These are phyloP conservation scores for Papilio aristodemus DNA, from an alignment of 1,140 invertebrate species.

Conservation along the genomic window DNA sequence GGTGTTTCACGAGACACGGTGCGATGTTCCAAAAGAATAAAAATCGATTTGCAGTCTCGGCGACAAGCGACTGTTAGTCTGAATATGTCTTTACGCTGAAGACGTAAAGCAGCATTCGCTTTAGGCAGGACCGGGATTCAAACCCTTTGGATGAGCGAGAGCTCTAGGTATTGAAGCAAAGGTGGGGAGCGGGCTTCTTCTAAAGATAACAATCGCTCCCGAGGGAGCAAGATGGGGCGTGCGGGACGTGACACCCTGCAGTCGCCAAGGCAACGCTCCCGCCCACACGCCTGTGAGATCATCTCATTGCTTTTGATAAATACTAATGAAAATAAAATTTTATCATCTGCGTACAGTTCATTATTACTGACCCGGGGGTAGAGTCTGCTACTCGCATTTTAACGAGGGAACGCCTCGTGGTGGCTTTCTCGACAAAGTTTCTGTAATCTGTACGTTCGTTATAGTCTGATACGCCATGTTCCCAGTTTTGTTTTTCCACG, in stretches of 20 bases:
- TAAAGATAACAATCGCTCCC: slow-evolving; percentile 71
- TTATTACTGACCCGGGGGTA: slow-evolving; percentile 67
- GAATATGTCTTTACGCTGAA: slow-evolving; percentile 33
- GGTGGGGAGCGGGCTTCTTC: slow-evolving; percentile 67
- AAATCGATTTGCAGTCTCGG: slow-evolving; percentile 41
- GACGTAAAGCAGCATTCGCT: slow-evolving; percentile 33
- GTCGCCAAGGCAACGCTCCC: slow-evolving; percentile 65
- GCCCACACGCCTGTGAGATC: slow-evolving; percentile 63
- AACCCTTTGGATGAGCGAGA: slow-evolving; percentile 71
- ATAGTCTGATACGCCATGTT: background rate
- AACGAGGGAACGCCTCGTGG: slow-evolving; percentile 50
- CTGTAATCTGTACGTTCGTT: background rate
- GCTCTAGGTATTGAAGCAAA: slow-evolving; percentile 67
- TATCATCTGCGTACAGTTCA: slow-evolving; percentile 73
- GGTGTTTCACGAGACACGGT: slow-evolving; percentile 35
- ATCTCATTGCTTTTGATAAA: slow-evolving; percentile 67
- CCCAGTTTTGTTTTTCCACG: slow-evolving; percentile 3
- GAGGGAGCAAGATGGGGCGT: slow-evolving; percentile 68
- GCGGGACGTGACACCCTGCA: slow-evolving; percentile 56
- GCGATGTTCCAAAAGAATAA: slow-evolving; percentile 38
- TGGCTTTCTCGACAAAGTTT: background rate
- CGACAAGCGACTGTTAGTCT: slow-evolving; percentile 1
- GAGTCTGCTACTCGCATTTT: slow-evolving; percentile 50
- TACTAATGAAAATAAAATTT: slow-evolving; percentile 77
- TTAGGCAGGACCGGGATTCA: slow-evolving; percentile 37